Evolutionary conservation across 1,140 invertebrate genomes (phyloP).

Genomic region (Brevipalpus yothersi): DNA sequence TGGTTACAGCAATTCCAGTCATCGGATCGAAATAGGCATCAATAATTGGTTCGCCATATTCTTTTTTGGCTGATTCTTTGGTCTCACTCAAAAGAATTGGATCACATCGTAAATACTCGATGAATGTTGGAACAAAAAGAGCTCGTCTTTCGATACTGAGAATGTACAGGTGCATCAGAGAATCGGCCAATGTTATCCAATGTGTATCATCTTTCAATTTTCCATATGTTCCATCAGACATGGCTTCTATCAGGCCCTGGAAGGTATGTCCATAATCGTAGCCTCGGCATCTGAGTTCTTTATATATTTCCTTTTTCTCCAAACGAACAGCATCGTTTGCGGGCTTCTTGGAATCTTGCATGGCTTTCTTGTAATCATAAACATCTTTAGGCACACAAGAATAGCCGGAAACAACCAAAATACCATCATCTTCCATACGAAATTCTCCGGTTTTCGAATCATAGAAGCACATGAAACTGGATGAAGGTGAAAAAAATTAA

Average conservation of each 20-base stretch:
- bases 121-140: slow-evolving; percentile 59
- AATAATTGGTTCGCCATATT: slow-evolving; percentile 15
- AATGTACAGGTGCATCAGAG: slow-evolving; percentile 19
- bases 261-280: slow-evolving; percentile 39
- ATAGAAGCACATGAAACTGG: background rate
- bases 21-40: slow-evolving; percentile 3
- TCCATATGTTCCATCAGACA: background rate
- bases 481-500: no score
- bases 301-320: slow-evolving; percentile 22
- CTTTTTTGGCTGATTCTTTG: background rate
- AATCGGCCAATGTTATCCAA: slow-evolving; percentile 29
- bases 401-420: slow-evolving; percentile 7
- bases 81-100: background rate
- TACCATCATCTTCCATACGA: background rate
- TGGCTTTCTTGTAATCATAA: slow-evolving; percentile 1
- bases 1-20: slow-evolving; percentile 8
- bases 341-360: background rate
- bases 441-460: background rate
- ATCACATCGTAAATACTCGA: slow-evolving; percentile 36
- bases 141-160: slow-evolving; percentile 30
- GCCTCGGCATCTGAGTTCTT: slow-evolving; percentile 25
- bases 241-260: slow-evolving; percentile 40
- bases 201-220: slow-evolving; percentile 21
- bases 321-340: background rate
- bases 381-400: slow-evolving; percentile 27